phyloP scores from a whole-genome alignment of 2,888 invertebrate species.

The Drosophila tripunctata region DNA sequence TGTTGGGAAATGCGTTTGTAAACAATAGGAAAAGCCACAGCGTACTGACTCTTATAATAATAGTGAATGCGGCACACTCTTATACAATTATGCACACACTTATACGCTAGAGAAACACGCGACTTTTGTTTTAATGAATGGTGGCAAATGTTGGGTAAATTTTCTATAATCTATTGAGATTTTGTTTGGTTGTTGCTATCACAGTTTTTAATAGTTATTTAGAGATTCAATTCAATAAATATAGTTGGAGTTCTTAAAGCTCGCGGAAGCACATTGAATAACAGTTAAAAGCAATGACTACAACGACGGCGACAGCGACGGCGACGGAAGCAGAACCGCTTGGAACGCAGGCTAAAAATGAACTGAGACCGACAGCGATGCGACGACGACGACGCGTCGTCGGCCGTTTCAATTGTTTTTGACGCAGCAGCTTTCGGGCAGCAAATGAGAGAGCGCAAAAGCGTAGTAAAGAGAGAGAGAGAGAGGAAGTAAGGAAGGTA shows the following conservation, averaged over 20 bases:
- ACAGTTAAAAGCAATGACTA: slow-evolving; percentile 47
- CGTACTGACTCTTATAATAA: slow-evolving; percentile 59
- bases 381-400: slow-evolving; percentile 20
- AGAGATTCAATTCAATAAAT: slow-evolving; percentile 12
- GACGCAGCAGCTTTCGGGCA: slow-evolving; percentile 61
- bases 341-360: slow-evolving; percentile 63
- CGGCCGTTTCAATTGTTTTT: slow-evolving; percentile 52
- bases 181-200: slow-evolving; percentile 43
- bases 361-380: slow-evolving; percentile 68
- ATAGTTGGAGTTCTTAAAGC: slow-evolving; percentile 48
- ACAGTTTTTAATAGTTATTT: slow-evolving; percentile 37
- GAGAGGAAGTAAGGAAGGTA: background rate
- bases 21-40: slow-evolving; percentile 37
- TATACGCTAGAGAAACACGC: slow-evolving; percentile 54
- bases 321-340: slow-evolving; percentile 58
- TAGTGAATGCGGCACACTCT: slow-evolving; percentile 42
- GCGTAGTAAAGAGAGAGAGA: slow-evolving; percentile 17
- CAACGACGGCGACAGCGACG: slow-evolving; percentile 17
- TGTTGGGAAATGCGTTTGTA: slow-evolving; percentile 44
- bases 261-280: slow-evolving; percentile 45
- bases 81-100: slow-evolving; percentile 33
- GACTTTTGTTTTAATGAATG: slow-evolving; percentile 48
- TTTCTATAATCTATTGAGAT: slow-evolving; percentile 12
- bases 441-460: slow-evolving; percentile 10
- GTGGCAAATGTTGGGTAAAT: slow-evolving; percentile 1